phyloP scores from a whole-genome alignment of 2,113 vertebrate genomes.

The Otis tarda region DNA sequence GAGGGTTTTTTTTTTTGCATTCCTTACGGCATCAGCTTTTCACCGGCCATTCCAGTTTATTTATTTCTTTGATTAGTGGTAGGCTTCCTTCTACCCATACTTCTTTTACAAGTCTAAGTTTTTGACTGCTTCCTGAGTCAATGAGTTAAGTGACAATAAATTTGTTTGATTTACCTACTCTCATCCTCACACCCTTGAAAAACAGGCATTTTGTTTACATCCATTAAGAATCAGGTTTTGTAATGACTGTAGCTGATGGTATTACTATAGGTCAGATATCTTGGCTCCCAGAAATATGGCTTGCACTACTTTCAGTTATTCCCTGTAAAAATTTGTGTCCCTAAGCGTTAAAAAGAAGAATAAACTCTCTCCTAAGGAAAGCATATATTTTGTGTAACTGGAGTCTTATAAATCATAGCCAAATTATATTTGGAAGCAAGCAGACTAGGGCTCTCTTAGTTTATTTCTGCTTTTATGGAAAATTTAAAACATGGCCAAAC shows the following conservation, averaged over 20 bases:
- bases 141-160: not conserved
- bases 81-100: not conserved
- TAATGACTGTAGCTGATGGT: not conserved
- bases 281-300: not conserved
- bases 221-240: not conserved
- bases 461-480: conserved; percentile 40
- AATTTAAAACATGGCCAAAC: conserved; percentile 38
- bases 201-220: not conserved
- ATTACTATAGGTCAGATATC: not conserved
- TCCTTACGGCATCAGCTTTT: not conserved
- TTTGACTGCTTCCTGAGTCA: not conserved
- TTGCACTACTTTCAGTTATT: not conserved
- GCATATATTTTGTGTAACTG: not conserved
- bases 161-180: not conserved
- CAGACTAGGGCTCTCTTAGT: not conserved
- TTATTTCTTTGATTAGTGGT: not conserved
- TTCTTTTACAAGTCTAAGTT: not conserved
- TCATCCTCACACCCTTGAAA: not conserved
- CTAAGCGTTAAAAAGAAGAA: not conserved
- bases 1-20: not conserved
- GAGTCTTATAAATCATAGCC: conserved; percentile 17
- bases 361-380: not conserved
- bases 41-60: not conserved
- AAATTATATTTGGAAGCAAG: conserved; percentile 48
- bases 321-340: not conserved